Evolutionary conservation across 2,797 vertebrate species (phyloP).

Genomic region (Aplochiton taeniatus): DNA sequence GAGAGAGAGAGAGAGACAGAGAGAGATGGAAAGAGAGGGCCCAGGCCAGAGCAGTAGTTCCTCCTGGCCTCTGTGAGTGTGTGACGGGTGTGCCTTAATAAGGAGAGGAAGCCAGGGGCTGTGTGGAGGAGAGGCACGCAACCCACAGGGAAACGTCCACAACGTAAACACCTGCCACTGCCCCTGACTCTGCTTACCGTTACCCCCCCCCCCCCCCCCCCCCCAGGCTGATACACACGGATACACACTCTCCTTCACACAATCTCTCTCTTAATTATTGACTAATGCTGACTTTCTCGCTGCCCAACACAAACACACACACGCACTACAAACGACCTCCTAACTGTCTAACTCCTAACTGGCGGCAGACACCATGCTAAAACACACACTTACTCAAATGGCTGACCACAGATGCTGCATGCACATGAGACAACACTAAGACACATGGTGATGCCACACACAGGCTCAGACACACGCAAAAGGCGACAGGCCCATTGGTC

Average conservation of each 20-base stretch:
- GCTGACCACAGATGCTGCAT: neutral
- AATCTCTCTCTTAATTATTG: too few species aligned
- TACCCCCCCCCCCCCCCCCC: conserved; percentile 42
- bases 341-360: neutral
- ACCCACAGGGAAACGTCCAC: conserved; percentile 57
- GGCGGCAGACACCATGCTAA: neutral
- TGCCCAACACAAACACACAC: neutral
- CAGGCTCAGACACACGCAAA: conserved; percentile 35
- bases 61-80: conserved; percentile 43
- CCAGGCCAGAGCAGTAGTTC: conserved; percentile 2
- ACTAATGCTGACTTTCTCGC: too few species aligned
- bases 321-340: neutral
- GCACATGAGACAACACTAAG: neutral
- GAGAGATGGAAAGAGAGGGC: neutral
- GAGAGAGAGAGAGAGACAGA: conserved; percentile 6
- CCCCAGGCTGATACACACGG: conserved; percentile 21
- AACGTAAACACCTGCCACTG: conserved; percentile 75
- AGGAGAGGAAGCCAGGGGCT: conserved; percentile 62
- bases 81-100: conserved; percentile 74
- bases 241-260: neutral
- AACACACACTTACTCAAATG: neutral
- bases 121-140: conserved; percentile 24
- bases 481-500: conserved; percentile 18
- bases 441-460: conserved; percentile 1
- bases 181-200: conserved; percentile 58